Evolutionary conservation across 2,797 vertebrate species (phyloP).

Genomic region (Dermochelys coriacea): DNA sequence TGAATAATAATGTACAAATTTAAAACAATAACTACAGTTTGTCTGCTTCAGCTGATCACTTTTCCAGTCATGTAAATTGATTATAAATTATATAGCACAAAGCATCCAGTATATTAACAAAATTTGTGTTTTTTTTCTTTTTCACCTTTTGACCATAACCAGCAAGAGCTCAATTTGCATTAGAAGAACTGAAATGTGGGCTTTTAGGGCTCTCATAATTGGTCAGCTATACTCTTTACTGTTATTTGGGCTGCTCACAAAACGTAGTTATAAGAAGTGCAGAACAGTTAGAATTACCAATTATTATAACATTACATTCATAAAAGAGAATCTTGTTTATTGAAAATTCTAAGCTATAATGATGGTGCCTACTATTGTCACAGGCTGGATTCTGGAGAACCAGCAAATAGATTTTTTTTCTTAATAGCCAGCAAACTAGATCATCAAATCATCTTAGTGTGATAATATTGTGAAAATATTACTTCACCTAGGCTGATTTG

Average conservation of each 20-base stretch:
- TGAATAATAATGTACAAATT: not conserved
- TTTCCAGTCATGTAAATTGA: not conserved
- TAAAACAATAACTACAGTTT: not conserved
- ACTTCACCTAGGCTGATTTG: not conserved
- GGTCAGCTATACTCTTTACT: not conserved
- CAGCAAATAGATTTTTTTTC: not conserved
- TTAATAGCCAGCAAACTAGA: not conserved
- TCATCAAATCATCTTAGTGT: not conserved
- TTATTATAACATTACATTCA: not conserved
- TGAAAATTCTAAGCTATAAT: not conserved
- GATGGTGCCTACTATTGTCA: not conserved
- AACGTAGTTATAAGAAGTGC: not conserved
- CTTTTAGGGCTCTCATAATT: not conserved
- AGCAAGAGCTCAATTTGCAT: not conserved
- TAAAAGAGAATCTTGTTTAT: not conserved
- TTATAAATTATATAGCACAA: slow-evolving; percentile 20
- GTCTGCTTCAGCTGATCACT: slow-evolving; percentile 11
- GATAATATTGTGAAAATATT: not conserved
- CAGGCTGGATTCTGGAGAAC: not conserved
- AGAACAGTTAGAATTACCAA: not conserved
- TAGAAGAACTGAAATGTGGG: not conserved
- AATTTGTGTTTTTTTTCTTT: slow-evolving; percentile 4
- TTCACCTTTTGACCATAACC: slow-evolving; percentile 12
- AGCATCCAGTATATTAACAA: not conserved
- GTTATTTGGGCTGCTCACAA: slow-evolving; percentile 5